A percentile compares a stretch with the other conserved stretches of the same genome.
Conservation (phyloP, 2,113 vertebrate genomes). For the Gallinago media region DNA sequence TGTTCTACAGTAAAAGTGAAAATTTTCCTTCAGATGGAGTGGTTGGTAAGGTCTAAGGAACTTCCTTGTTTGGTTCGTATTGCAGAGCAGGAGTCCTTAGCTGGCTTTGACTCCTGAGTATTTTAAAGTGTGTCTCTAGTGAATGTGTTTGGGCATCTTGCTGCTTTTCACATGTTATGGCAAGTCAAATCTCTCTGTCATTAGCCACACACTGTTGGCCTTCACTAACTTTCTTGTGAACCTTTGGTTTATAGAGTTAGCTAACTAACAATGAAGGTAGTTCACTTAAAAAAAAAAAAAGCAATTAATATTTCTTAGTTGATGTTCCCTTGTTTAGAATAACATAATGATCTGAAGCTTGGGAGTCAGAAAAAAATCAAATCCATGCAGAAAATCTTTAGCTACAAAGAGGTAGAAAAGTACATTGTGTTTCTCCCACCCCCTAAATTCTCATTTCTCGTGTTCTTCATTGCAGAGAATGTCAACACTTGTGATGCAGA, state of each 20-base stretch:
- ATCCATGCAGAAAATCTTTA: neutral
- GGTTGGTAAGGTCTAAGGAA: neutral
- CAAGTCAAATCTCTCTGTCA: neutral
- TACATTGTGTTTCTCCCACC: neutral
- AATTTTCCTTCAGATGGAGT: neutral
- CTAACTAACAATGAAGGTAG: neutral
- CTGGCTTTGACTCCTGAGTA: neutral
- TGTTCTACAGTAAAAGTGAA: neutral
- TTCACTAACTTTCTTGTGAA: neutral
- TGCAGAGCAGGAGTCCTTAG: neutral
- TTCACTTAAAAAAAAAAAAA: neutral
- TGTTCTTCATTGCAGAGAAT: conserved; percentile 83
- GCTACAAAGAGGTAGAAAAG: neutral
- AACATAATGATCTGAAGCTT: neutral
- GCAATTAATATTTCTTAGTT: neutral
- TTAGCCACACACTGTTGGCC: neutral
- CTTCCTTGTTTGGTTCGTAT: neutral
- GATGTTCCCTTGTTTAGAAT: neutral
- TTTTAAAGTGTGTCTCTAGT: neutral
- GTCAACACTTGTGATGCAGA: conserved; percentile 94
- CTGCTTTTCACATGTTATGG: neutral
- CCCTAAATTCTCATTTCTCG: neutral
- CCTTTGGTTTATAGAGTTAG: neutral
- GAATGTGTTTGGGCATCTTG: neutral
- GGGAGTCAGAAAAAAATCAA: neutral